A percentile compares a stretch with the other conserved stretches of the same genome.
phyloP scores from a whole-genome alignment of 2,797 vertebrate genomes.

The Parauchenoglanis ngamensis region DNA sequence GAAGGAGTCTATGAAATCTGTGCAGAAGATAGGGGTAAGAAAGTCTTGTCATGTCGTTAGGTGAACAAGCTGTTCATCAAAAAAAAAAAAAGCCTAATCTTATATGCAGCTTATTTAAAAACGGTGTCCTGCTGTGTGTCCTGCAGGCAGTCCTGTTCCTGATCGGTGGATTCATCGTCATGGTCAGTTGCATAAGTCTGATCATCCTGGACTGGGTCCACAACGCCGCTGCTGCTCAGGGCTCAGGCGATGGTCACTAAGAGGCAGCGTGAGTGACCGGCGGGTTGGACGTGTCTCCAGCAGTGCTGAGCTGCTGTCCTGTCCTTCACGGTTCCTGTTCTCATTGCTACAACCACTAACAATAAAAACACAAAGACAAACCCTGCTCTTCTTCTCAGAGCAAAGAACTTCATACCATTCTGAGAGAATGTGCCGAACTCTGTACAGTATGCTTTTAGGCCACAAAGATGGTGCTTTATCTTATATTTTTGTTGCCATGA shows the following conservation, averaged over 20 bases:
- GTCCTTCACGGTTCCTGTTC: conserved; percentile 23
- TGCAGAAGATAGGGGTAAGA: conserved; percentile 97
- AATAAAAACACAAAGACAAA: conserved; percentile 45
- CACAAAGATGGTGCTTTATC: conserved; percentile 81
- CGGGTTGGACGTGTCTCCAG: not conserved
- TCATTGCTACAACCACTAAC: conserved; percentile 29
- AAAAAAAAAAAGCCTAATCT: not conserved
- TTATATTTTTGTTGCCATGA: conserved; percentile 70
- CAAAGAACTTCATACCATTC: conserved; percentile 92
- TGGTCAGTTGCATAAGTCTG: conserved; percentile 86
- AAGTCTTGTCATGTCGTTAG: not conserved
- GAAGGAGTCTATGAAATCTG: conserved; percentile 90
- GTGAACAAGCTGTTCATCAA: too few relatives aligned
- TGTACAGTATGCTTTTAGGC: conserved; percentile 85
- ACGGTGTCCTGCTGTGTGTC: not conserved
- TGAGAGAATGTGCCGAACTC: conserved; percentile 90
- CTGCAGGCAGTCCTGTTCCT: conserved; percentile 87
- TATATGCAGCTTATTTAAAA: not conserved
- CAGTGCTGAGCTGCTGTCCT: conserved; percentile 20
- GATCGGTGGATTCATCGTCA: conserved; percentile 83
- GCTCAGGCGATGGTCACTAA: conserved; percentile 77
- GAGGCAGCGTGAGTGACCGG: conserved; percentile 16
- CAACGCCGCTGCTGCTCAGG: conserved; percentile 53
- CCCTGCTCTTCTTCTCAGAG: conserved; percentile 71
- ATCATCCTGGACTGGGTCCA: conserved; percentile 89